A percentile compares a stretch with the other conserved stretches of the same genome.
Conservation (phyloP, 2,113 vertebrate species). For the Pyxicephalus adspersus region DNA sequence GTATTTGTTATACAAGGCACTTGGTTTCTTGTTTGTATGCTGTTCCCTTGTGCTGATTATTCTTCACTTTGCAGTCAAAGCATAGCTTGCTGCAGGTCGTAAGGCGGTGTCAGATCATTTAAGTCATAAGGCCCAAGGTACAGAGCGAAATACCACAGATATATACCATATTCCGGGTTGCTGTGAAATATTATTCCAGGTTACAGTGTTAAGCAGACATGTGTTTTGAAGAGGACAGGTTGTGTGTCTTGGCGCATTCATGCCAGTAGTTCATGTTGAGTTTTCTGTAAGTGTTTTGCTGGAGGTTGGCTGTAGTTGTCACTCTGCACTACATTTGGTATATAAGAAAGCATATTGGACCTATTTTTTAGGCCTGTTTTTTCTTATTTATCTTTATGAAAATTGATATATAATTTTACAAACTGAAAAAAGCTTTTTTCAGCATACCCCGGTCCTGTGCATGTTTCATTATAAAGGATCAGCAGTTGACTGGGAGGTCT, state of each 20-base stretch:
- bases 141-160: slow-evolving; percentile 76
- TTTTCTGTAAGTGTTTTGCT: background rate
- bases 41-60: slow-evolving; percentile 59
- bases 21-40: slow-evolving; percentile 47
- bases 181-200: slow-evolving; percentile 74
- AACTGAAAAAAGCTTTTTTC: too few relatives aligned
- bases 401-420: too few relatives aligned
- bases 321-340: too few relatives aligned
- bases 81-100: slow-evolving; percentile 68
- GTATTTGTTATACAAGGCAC: slow-evolving; percentile 16
- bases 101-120: slow-evolving; percentile 67
- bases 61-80: slow-evolving; percentile 65
- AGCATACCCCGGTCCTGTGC: too few relatives aligned
- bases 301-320: background rate
- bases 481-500: too few relatives aligned
- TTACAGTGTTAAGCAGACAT: slow-evolving; percentile 63
- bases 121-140: slow-evolving; percentile 66
- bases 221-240: slow-evolving; percentile 56
- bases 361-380: too few relatives aligned
- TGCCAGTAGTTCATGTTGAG: background rate
- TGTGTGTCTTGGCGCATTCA: background rate
- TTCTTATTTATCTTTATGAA: too few relatives aligned
- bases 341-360: too few relatives aligned
- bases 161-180: slow-evolving; percentile 67
- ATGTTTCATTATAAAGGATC: too few relatives aligned